Evolutionary conservation across 2,888 invertebrate species (phyloP).

Genomic region (Acanthoscelides obtectus): DNA sequence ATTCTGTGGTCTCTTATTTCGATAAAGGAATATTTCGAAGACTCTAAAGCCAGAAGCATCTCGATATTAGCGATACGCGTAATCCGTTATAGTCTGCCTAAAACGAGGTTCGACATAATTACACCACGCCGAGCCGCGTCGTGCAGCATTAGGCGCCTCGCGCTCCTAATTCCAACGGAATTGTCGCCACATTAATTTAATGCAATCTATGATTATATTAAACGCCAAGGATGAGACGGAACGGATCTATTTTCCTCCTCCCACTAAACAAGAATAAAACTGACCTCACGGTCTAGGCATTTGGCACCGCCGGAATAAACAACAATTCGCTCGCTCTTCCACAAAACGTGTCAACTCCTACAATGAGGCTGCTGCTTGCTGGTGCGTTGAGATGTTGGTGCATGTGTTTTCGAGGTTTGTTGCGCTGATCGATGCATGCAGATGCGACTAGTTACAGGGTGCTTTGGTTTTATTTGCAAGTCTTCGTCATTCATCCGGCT

Average conservation of each 20-base stretch:
- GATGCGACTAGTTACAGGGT: not conserved
- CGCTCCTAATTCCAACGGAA: not conserved
- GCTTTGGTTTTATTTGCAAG: too few species aligned
- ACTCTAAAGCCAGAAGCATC: too few species aligned
- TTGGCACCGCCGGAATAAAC: slow-evolving; percentile 24
- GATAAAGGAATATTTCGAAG: too few species aligned
- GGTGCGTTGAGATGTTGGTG: not conserved
- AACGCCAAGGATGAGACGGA: not conserved
- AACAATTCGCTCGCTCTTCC: not conserved
- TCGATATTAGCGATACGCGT: too few species aligned
- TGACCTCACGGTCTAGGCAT: slow-evolving; percentile 42
- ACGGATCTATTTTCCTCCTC: slow-evolving; percentile 6
- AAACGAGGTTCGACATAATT: too few species aligned
- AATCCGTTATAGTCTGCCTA: too few species aligned
- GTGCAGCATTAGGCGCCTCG: not conserved
- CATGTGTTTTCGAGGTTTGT: not conserved
- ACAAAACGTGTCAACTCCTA: not conserved
- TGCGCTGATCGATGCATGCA: not conserved
- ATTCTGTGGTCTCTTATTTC: too few species aligned
- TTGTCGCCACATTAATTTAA: not conserved
- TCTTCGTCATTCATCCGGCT: too few species aligned
- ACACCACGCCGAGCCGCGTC: not conserved
- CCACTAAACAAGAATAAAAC: slow-evolving; percentile 34
- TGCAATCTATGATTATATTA: not conserved
- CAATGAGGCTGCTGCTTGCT: not conserved